These are phyloP conservation scores for Blomia tropicalis DNA, from an alignment of 2,888 invertebrate genomes.

Conservation along the genomic window DNA sequence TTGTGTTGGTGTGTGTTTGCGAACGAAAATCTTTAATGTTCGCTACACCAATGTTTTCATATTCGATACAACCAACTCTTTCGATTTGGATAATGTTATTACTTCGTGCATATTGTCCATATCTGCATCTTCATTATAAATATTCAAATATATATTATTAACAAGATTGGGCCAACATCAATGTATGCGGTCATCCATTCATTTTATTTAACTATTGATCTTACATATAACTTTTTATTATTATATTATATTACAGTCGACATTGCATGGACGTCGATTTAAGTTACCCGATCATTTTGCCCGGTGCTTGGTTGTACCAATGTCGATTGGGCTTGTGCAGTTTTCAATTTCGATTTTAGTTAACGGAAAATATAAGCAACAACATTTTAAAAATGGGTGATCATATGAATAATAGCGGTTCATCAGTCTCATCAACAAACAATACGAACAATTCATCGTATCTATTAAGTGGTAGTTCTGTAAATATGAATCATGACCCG, in stretches of 20 bases:
- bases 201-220: background rate
- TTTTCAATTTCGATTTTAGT: background rate
- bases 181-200: slow-evolving; percentile 2
- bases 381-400: slow-evolving; percentile 24
- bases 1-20: no score
- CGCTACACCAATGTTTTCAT: slow-evolving; percentile 13
- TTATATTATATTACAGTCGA: background rate
- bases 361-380: no score
- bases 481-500: slow-evolving; percentile 22
- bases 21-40: no score
- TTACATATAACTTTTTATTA: background rate
- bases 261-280: background rate
- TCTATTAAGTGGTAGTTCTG: slow-evolving; percentile 1
- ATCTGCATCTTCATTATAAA: background rate
- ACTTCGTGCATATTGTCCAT: background rate
- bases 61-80: background rate
- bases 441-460: slow-evolving; percentile 3
- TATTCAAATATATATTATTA: background rate
- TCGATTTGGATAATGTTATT: background rate
- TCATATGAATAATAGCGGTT: slow-evolving; percentile 19
- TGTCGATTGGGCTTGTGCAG: background rate
- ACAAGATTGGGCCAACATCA: no score
- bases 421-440: slow-evolving; percentile 17
- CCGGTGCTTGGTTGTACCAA: background rate
- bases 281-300: background rate